phyloP scores from a whole-genome alignment of 2,113 vertebrate genomes.

The Daphoenositta chrysoptera region DNA sequence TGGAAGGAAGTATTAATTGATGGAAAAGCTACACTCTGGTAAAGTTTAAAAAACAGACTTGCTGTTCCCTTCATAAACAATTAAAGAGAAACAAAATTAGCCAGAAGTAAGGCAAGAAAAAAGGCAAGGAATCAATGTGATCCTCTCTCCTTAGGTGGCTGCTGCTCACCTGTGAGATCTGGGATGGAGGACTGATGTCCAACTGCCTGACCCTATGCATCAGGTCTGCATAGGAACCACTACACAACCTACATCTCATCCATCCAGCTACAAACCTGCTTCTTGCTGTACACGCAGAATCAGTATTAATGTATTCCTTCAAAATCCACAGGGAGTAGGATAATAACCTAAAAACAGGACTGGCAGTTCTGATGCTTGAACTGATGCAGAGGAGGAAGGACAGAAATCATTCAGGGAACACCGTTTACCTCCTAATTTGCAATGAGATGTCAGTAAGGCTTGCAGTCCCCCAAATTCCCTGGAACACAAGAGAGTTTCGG shows the following conservation, averaged over 20 bases:
- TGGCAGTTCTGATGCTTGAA: neutral
- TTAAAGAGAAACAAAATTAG: neutral
- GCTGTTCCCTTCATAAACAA: neutral
- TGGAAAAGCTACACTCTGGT: neutral
- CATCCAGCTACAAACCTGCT: neutral
- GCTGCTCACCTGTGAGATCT: neutral
- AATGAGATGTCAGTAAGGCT: neutral
- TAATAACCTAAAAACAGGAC: neutral
- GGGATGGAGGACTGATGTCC: neutral
- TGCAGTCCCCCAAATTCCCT: neutral
- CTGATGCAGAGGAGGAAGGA: neutral
- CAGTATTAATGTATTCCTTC: neutral
- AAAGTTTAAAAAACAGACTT: neutral
- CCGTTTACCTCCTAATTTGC: neutral
- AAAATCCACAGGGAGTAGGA: neutral
- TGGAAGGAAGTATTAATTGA: neutral
- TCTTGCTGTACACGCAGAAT: neutral
- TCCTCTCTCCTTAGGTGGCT: neutral
- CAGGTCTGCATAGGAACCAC: neutral
- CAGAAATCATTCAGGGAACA: neutral
- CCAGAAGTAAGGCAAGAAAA: neutral
- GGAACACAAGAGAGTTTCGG: neutral
- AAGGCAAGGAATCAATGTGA: rapidly evolving
- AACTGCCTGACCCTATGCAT: rapidly evolving
- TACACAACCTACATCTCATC: neutral